Evolutionary conservation across 2,797 vertebrate species (phyloP), one percentile per base, ranked within the genome.

Genomic region (Antennarius maculatus): DNA sequence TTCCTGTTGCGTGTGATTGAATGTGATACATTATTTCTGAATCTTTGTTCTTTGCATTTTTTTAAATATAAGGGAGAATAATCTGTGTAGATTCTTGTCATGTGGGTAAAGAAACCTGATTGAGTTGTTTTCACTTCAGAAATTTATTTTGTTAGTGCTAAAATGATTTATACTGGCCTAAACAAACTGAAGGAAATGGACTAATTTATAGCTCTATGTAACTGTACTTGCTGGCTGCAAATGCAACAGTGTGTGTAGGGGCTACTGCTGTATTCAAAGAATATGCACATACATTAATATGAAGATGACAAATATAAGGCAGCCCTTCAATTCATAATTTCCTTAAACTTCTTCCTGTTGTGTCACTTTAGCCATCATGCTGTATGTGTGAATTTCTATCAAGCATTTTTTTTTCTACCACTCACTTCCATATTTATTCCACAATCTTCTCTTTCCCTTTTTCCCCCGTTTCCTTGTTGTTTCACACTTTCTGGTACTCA

Each of bases 401-500:
- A 7, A 50, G 52, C 66, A 73, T 45, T 64, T 16, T 54, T 73
- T 61, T 43, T 68, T 1, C 2, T 64, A 34, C 8, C 34, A 43
- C 48, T 31, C 37, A 17, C 51, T 31, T 64, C 28, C 13, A 37
- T 23, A 34, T 75, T 18, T 34, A 23, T 76, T 64, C 67, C 45
- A 67, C 28, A 0, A 54, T 74, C 17, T 29, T 37, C 50, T 45
- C 52, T 51, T 71, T 69, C 55, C 23, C 17, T 63, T 15, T n/a
- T 60, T 39, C 34, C 27, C 53, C 59, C 8, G 23, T 43, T 60
- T 66, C 51, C 43, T 47, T 70, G 49, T 59, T 65, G 47, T 77
- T 66, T 78, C 69, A 65, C 58, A 57, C 56, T 54, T 56, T 61
- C 27, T 7, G 8, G 27, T 52, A 13, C 57, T 72, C 59, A 5